A percentile compares a stretch with the other conserved stretches of the same genome.
Conservation (phyloP, 2,113 vertebrate species). For the Syngnathus typhle region DNA sequence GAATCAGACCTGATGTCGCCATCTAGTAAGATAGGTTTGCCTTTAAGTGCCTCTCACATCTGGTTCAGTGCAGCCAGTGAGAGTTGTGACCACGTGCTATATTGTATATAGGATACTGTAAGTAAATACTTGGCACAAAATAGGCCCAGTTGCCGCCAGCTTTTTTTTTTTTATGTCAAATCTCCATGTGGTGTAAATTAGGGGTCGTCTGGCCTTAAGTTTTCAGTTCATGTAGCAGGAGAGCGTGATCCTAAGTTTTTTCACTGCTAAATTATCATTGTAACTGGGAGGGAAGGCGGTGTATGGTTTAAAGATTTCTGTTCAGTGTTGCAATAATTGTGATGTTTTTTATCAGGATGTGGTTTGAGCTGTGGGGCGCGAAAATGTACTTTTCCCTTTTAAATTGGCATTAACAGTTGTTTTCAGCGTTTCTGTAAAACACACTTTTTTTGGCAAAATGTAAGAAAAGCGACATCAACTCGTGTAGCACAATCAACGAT, state of each 20-base stretch:
- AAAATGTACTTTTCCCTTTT: not conserved
- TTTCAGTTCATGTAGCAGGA: not conserved
- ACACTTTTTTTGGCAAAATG: not conserved
- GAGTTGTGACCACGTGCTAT: slow-evolving; percentile 8
- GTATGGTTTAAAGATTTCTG: not conserved
- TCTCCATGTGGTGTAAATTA: slow-evolving; percentile 7
- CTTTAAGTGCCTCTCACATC: slow-evolving; percentile 3
- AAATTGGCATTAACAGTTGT: not conserved
- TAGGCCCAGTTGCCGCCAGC: not conserved
- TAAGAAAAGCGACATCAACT: not conserved
- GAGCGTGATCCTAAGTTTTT: no score
- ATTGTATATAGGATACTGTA: not conserved
- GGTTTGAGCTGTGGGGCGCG: not conserved
- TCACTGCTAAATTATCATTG: no score
- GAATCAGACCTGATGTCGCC: not conserved
- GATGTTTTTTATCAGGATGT: not conserved
- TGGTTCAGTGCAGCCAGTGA: not conserved
- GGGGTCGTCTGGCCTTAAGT: not conserved
- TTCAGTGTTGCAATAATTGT: not conserved
- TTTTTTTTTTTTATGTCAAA: not conserved
- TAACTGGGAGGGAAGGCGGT: no score
- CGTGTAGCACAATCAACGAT: not conserved
- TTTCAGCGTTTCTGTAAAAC: not conserved
- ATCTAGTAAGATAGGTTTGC: slow-evolving; percentile 2
- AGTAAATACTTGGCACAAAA: slow-evolving; percentile 12